Percentiles rank a stretch among this genome's conserved stretches.
Conservation (phyloP, 2,888 invertebrate genomes). For the Drosophila parthenogenetica region DNA sequence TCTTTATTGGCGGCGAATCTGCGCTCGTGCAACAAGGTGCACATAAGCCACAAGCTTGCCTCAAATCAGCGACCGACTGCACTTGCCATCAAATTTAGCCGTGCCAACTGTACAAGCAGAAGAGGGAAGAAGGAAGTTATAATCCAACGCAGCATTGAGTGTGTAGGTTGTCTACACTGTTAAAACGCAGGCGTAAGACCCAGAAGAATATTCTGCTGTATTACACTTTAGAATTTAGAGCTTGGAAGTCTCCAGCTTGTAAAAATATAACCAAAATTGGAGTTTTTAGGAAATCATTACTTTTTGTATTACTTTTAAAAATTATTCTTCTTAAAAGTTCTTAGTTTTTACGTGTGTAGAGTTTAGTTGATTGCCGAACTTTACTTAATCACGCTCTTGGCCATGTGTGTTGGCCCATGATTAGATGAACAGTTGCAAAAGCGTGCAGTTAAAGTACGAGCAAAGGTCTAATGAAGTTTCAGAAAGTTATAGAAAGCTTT, state of each 20-base stretch:
- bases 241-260: too few species aligned
- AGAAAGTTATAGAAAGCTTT: background rate
- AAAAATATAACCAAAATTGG: too few species aligned
- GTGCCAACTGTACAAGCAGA: background rate
- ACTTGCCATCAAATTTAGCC: conserved; percentile 38
- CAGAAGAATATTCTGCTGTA: too few species aligned
- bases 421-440: conserved; percentile 46
- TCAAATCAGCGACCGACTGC: conserved; percentile 48
- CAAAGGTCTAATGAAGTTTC: conserved; percentile 44
- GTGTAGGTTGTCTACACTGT: conserved; percentile 37
- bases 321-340: too few species aligned
- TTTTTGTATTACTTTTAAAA: too few species aligned
- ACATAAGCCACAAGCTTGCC: conserved; percentile 62
- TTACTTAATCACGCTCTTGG: conserved; percentile 23
- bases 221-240: too few species aligned
- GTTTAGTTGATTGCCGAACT: conserved; percentile 5
- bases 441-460: conserved; percentile 31
- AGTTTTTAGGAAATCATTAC: too few species aligned
- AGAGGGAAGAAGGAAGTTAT: too few species aligned
- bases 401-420: conserved; percentile 47
- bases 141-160: background rate
- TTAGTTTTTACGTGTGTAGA: too few species aligned
- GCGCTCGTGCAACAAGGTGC: conserved; percentile 48
- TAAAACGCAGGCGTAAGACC: background rate
- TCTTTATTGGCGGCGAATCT: conserved; percentile 71